Base-by-base conservation (phyloP, 1,140 invertebrate genomes). In the Drosophila cardini region DNA sequence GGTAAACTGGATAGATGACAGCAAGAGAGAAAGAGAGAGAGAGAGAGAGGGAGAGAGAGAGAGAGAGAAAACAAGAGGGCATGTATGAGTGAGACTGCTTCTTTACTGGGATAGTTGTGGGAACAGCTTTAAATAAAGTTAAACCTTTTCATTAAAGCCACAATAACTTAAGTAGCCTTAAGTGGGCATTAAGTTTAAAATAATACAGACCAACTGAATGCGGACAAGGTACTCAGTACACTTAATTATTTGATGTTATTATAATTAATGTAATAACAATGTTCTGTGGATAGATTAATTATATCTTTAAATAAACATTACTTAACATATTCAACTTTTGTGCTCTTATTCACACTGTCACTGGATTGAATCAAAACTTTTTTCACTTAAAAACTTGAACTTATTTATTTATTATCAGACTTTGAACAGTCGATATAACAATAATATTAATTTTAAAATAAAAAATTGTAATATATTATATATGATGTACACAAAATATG, bases 101-200 rank as follows among this genome's bases (percentile, higher is more conserved):
- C 21, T 7, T 4, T 0, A n/a, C 10, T n/a, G 38, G 30, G 16
- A 40, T 13, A 40, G 38, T 13, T 40, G 38, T 13, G 38, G 10
- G 0, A 40, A 30, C 11, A 9, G 16, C 38, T 40, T 62, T 46
- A 43, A 46, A 38, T 46, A 10, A 16, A 10, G 9, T 57, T 50
- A 21, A 53, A 26, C 5, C 21, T 5, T 26, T 26, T 26, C 13
- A 21, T 56, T n/a, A 11, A 50, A 18, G 50, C 13, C 11, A 16
- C 15, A 55, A 56, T 36, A 64, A 40, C 32, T 65, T 56, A 71
- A 65, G 62, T 48, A 64, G 43, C 15, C 40, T 64, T 57, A 71
- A 71, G 43, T 48, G 52, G 11, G 7, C 48, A 43, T 62, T 43
- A 43, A 52, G 18, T 21, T 21, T 10, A 55, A 13, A 13, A 21